Percentiles rank a stretch among this genome's conserved stretches.
Conservation (phyloP, 2,797 vertebrate species). For the Hippoglossus hippoglossus region DNA sequence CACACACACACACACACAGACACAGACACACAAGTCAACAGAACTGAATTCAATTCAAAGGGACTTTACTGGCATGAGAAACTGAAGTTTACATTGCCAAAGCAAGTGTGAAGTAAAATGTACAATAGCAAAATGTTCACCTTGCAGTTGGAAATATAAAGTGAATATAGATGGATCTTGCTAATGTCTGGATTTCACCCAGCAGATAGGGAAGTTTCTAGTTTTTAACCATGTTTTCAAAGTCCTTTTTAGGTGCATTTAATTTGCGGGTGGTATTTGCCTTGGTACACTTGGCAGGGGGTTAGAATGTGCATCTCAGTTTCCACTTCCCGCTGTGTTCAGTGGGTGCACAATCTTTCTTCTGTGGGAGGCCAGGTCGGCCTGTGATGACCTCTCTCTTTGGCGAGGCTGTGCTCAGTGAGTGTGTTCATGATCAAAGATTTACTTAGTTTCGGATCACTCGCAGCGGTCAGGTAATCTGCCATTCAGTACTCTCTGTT, state of each 20-base stretch:
- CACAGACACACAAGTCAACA: background rate
- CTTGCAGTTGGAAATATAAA: no score
- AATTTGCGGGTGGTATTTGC: background rate
- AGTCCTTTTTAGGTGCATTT: background rate
- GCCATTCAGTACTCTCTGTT: background rate
- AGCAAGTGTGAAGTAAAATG: no score
- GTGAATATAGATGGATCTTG: no score
- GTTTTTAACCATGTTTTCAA: background rate
- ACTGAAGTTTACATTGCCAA: background rate
- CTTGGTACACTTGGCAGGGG: no score
- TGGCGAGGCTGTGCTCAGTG: background rate
- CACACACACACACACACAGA: background rate
- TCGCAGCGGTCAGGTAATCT: background rate
- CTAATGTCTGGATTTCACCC: background rate
- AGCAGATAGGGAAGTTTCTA: background rate
- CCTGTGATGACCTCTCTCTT: background rate
- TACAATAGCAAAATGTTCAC: no score
- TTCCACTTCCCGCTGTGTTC: background rate
- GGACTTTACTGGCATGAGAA: background rate
- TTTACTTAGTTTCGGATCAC: background rate
- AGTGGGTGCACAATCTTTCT: background rate
- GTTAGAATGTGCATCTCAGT: no score
- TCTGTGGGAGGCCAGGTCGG: background rate
- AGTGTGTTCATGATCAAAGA: background rate
- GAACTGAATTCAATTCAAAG: background rate